Evolutionary conservation across 2,797 vertebrate species (phyloP).

Genomic region (Thripadectes ignobilis): DNA sequence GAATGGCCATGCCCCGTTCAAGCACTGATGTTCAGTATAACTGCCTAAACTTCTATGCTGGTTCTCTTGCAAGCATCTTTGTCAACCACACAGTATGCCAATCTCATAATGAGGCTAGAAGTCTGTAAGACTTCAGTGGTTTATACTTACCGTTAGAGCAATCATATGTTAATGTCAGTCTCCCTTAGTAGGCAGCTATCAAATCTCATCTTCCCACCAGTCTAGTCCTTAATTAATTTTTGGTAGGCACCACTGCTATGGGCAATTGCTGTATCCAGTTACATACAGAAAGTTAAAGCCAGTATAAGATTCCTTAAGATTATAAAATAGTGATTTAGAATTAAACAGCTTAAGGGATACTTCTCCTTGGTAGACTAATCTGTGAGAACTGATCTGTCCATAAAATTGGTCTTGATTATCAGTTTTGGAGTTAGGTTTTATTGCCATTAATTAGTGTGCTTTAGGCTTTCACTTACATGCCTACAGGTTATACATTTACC

Average conservation of each 20-base stretch:
- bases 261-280: neutral
- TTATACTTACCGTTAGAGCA: neutral
- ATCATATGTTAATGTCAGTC: neutral
- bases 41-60: neutral
- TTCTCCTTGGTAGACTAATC: neutral
- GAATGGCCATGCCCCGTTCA: neutral
- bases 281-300: neutral
- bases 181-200: neutral
- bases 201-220: neutral
- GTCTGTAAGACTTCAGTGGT: neutral
- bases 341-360: neutral
- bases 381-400: neutral
- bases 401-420: neutral
- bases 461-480: neutral
- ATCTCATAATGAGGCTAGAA: neutral
- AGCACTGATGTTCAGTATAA: neutral
- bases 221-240: neutral
- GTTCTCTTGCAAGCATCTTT: neutral
- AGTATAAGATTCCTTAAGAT: neutral
- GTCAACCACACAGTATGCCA: neutral
- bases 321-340: neutral
- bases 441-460: neutral
- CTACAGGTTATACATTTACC: neutral
- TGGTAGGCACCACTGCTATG: neutral
- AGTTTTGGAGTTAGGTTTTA: neutral